Percentiles rank a stretch among this genome's conserved stretches.
These are phyloP conservation scores for Lasioglossum morio DNA, from an alignment of 2,888 invertebrate species.

Conservation along the genomic window DNA sequence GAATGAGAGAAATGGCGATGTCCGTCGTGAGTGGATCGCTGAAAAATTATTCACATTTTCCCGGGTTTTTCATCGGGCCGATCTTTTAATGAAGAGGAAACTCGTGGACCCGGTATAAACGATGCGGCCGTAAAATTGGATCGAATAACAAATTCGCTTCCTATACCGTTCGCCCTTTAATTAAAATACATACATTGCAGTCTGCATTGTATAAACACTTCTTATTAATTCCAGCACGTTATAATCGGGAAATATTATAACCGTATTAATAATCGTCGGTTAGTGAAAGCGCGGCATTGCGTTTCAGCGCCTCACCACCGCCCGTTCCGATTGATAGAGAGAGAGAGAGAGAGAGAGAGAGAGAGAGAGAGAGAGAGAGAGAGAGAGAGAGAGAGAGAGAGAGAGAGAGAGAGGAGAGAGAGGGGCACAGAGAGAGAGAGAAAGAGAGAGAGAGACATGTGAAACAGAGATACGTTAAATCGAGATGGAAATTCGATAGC, in stretches of 20 bases:
- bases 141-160: constrained; percentile 16
- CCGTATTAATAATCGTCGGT: constrained; percentile 20
- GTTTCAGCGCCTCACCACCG: background rate
- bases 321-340: background rate
- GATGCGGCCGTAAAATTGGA: background rate
- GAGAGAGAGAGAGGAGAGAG: background rate
- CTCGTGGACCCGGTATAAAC: background rate
- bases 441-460: background rate
- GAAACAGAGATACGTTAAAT: constrained; percentile 22
- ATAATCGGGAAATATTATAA: constrained; percentile 32
- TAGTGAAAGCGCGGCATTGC: constrained; percentile 3
- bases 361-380: background rate
- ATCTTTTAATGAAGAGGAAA: background rate
- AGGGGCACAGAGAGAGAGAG: background rate
- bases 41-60: constrained; percentile 28
- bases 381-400: background rate
- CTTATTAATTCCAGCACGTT: constrained; percentile 31
- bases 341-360: background rate
- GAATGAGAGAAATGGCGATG: background rate
- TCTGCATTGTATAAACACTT: constrained; percentile 34
- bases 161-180: constrained; percentile 9
- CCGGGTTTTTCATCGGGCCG: background rate
- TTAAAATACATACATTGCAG: constrained; percentile 20
- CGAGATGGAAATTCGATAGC: constrained; percentile 38
- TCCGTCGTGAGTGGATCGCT: background rate